Evolutionary conservation across 2,888 invertebrate species (phyloP).

Genomic region (Drosophila kambysellisi): DNA sequence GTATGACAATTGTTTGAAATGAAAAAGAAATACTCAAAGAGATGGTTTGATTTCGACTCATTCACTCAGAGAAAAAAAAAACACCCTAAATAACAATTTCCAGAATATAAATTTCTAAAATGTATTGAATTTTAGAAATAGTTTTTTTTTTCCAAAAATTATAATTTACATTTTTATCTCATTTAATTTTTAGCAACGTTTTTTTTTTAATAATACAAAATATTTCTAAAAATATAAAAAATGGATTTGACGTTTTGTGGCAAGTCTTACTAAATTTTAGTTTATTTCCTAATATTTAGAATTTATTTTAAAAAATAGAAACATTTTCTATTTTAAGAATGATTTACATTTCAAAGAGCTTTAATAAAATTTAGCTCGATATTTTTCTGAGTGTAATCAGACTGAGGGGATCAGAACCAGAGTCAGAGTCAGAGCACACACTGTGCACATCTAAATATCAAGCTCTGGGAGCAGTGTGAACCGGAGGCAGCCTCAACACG

Average conservation of each 20-base stretch:
- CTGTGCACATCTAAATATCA: slow-evolving; percentile 33
- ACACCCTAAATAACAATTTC: not conserved
- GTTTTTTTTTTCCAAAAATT: not conserved
- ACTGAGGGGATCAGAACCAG: not conserved
- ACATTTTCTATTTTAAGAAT: not conserved
- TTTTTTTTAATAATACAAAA: not conserved
- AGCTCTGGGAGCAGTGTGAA: slow-evolving; percentile 25
- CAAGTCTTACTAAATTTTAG: not conserved
- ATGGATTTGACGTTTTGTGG: not conserved
- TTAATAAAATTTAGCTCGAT: not conserved
- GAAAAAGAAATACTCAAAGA: slow-evolving; percentile 12
- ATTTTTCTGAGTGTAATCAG: not conserved
- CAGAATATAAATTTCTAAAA: not conserved
- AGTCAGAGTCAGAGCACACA: slow-evolving; percentile 9
- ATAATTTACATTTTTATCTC: not conserved
- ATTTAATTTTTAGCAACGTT: not conserved
- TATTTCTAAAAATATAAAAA: not conserved
- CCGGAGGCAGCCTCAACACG: slow-evolving; percentile 16
- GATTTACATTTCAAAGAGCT: not conserved
- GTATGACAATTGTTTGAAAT: slow-evolving; percentile 51
- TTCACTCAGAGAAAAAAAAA: not conserved
- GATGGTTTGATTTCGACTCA: slow-evolving; percentile 21
- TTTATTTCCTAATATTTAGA: not conserved
- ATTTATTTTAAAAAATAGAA: not conserved
- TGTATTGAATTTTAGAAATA: not conserved